Evolutionary conservation across 1,140 invertebrate species (phyloP).

Genomic region (Sminthurides bifidus): DNA sequence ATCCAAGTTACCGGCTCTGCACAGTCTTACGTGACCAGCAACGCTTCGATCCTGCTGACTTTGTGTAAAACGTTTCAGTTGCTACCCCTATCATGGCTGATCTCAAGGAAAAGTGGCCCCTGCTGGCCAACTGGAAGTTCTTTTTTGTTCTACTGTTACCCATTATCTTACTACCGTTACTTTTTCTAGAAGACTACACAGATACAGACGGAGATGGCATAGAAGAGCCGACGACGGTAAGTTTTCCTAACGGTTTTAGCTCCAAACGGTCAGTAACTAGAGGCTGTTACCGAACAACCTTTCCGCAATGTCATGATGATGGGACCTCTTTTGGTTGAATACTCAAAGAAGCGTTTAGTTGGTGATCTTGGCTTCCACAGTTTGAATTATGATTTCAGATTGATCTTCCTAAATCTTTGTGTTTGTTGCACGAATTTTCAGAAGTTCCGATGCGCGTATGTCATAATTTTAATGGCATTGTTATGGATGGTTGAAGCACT

Average conservation of each 20-base stretch:
- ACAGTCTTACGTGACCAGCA: too few relatives aligned
- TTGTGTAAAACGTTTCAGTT: too few relatives aligned
- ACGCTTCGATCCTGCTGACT: too few relatives aligned
- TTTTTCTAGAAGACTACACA: constrained; percentile 17
- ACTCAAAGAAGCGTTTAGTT: neutral
- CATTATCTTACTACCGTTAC: constrained; percentile 16
- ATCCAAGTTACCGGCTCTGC: too few relatives aligned
- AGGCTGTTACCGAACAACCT: neutral
- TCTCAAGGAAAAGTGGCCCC: constrained; percentile 12
- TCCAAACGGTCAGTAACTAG: neutral
- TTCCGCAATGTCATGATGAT: neutral
- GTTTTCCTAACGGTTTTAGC: neutral
- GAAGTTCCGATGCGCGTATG: constrained; percentile 53
- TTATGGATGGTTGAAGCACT: constrained; percentile 75
- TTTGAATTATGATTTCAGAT: neutral
- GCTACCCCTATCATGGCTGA: too few relatives aligned
- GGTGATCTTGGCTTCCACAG: neutral
- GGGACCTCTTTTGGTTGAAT: neutral
- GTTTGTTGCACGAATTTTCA: constrained; percentile 14
- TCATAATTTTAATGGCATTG: constrained; percentile 65
- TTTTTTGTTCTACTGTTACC: constrained; percentile 19
- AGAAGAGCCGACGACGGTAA: neutral
- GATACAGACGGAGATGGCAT: neutral
- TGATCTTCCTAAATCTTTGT: neutral
- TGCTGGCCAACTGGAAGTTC: constrained; percentile 28